A percentile compares a stretch with the other conserved stretches of the same genome.
phyloP scores from a whole-genome alignment of 2,888 invertebrate genomes.

The Drosophila algonquin region DNA sequence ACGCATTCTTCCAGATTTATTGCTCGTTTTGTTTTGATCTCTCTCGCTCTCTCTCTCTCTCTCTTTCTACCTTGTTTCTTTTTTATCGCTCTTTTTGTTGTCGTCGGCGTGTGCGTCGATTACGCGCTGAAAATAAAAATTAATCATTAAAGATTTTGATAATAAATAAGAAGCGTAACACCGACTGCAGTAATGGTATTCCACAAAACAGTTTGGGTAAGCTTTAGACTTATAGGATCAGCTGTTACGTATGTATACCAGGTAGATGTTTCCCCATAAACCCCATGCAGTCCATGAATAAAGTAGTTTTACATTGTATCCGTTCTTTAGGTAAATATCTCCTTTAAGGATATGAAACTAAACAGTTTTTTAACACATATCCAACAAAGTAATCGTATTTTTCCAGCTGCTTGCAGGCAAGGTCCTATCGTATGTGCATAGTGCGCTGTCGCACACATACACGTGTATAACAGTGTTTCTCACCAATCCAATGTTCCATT shows the following conservation, averaged over 20 bases:
- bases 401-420: too few species aligned
- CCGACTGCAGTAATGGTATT: constrained; percentile 20
- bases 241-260: not conserved
- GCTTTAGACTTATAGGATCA: not conserved
- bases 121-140: constrained; percentile 75
- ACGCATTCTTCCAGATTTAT: constrained; percentile 46
- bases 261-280: not conserved
- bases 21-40: constrained; percentile 43
- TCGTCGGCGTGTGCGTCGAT: constrained; percentile 47
- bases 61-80: constrained; percentile 12
- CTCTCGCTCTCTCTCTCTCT: not conserved
- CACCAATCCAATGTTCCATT: too few species aligned
- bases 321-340: too few species aligned
- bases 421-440: too few species aligned
- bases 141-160: constrained; percentile 54
- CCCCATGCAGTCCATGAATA: too few species aligned
- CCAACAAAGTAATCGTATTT: too few species aligned
- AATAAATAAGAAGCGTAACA: constrained; percentile 19
- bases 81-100: constrained; percentile 10
- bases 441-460: too few species aligned
- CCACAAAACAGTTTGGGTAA: constrained; percentile 11
- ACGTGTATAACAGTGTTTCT: too few species aligned
- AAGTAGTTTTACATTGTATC: too few species aligned
- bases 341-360: too few species aligned
- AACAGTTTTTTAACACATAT: too few species aligned